phyloP scores from a whole-genome alignment of 2,888 invertebrate species.

The Pseudococcus viburni region DNA sequence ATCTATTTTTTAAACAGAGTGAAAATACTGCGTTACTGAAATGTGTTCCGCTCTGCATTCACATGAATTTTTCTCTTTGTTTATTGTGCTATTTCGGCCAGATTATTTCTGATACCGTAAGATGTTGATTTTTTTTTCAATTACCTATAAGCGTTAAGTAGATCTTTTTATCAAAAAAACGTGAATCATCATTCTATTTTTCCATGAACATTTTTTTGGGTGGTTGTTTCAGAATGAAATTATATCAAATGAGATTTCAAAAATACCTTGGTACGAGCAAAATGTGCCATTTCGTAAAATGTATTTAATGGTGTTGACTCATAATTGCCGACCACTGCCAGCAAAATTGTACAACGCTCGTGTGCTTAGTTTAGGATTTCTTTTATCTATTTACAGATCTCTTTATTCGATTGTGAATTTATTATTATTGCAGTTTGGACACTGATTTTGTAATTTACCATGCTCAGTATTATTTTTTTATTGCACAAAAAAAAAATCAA shows the following conservation, averaged over 20 bases:
- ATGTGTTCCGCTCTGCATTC: too few relatives aligned
- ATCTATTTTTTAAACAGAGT: too few relatives aligned
- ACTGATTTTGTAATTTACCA: too few relatives aligned
- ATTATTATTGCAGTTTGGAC: not conserved
- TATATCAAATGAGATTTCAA: not conserved
- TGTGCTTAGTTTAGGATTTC: not conserved
- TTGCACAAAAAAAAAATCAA: too few relatives aligned
- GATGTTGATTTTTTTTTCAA: not conserved
- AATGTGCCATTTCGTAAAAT: not conserved
- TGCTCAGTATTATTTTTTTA: too few relatives aligned
- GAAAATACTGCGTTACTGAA: too few relatives aligned
- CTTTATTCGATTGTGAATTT: not conserved
- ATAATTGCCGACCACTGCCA: not conserved
- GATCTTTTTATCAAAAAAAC: not conserved
- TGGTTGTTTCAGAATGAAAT: constrained; percentile 1
- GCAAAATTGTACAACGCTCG: not conserved
- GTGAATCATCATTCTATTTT: not conserved
- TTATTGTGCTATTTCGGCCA: not conserved
- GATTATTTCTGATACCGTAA: too few relatives aligned
- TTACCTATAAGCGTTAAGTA: not conserved
- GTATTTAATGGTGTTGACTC: not conserved
- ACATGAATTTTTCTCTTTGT: not conserved
- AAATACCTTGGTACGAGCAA: constrained; percentile 12
- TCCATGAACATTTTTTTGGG: not conserved
- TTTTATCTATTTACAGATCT: not conserved